These are phyloP conservation scores for Ptychochromis oligacanthus DNA, from an alignment of 2,113 vertebrate genomes.

Conservation along the genomic window DNA sequence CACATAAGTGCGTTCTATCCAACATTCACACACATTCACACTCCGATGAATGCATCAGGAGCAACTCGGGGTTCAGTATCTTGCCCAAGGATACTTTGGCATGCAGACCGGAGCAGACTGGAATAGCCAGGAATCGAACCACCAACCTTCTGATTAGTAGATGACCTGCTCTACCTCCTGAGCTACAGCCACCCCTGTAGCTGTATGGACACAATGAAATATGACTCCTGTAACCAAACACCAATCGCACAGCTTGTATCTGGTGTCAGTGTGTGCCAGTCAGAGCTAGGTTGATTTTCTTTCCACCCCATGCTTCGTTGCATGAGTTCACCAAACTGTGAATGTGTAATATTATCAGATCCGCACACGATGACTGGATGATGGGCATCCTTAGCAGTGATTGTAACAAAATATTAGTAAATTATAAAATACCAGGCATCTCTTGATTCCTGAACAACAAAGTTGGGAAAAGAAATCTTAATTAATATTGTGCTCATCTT, in stretches of 20 bases:
- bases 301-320: constrained; percentile 12
- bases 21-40: too few species aligned
- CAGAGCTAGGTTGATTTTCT: constrained; percentile 58
- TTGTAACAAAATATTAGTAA: constrained; percentile 33
- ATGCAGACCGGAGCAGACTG: too few species aligned
- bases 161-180: too few species aligned
- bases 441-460: neutral
- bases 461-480: neutral
- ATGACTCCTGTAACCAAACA: constrained; percentile 60
- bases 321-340: constrained; percentile 52
- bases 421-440: neutral
- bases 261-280: constrained; percentile 32
- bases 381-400: constrained; percentile 58
- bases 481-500: neutral
- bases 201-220: constrained; percentile 48
- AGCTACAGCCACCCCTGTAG: too few species aligned
- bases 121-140: too few species aligned
- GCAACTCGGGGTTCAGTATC: too few species aligned
- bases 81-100: too few species aligned
- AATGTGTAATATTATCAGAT: constrained; percentile 57
- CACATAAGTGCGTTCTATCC: too few species aligned
- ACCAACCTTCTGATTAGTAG: too few species aligned
- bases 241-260: constrained; percentile 46
- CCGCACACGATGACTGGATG: constrained; percentile 32
- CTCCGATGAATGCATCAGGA: too few species aligned